phyloP scores from a whole-genome alignment of 2,113 vertebrate species.

The Otis tarda region DNA sequence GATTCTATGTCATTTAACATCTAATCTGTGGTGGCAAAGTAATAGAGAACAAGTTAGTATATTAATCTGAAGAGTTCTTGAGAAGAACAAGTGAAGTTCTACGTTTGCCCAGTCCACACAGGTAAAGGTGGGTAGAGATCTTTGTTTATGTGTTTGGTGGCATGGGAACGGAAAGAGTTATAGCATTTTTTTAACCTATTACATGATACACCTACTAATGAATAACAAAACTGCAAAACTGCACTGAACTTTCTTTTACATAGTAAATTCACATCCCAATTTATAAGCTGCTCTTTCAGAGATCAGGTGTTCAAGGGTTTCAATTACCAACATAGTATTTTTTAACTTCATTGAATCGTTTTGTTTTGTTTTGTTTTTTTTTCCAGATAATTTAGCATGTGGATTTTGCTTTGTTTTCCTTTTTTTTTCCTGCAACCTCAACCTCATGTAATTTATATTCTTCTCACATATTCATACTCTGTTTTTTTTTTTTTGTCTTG shows the following conservation, averaged over 20 bases:
- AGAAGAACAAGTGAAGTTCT: background rate
- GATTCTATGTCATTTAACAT: background rate
- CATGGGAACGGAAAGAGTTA: background rate
- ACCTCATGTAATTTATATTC: background rate
- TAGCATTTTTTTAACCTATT: background rate
- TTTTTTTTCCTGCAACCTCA: rapidly evolving
- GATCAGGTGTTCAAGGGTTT: background rate
- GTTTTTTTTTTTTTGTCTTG: background rate
- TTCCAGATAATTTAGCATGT: background rate
- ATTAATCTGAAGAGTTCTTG: background rate
- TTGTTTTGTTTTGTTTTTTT: background rate
- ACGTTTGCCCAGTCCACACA: background rate
- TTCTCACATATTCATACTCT: background rate
- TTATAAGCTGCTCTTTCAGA: background rate
- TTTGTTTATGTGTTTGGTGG: background rate
- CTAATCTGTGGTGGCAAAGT: background rate
- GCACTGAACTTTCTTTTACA: background rate
- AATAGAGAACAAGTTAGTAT: background rate
- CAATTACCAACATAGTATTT: background rate
- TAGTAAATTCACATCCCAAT: background rate
- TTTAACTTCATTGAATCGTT: background rate
- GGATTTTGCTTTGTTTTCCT: background rate
- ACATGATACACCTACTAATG: background rate
- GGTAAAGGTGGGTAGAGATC: rapidly evolving
- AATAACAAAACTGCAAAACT: background rate